phyloP scores from a whole-genome alignment of 2,888 invertebrate species.

The Pilophorus perplexus region DNA sequence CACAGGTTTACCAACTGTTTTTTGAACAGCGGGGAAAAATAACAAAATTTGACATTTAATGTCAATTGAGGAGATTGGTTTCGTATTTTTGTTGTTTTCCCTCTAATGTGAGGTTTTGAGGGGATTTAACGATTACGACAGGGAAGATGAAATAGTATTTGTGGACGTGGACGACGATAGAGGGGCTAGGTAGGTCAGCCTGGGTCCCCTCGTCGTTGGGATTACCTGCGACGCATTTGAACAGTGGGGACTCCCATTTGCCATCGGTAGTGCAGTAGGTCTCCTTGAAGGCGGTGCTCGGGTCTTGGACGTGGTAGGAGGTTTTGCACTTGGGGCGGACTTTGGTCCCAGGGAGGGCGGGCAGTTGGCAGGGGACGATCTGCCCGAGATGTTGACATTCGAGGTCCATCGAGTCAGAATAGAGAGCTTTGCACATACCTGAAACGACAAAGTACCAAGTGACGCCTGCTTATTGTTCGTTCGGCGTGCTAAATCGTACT shows the following conservation, averaged over 20 bases:
- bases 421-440: constrained; percentile 46
- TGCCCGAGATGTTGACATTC: constrained; percentile 43
- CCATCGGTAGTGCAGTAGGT: constrained; percentile 45
- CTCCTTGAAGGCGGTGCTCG: constrained; percentile 29
- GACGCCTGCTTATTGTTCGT: no score
- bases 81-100: constrained; percentile 35
- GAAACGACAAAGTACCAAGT: constrained; percentile 1
- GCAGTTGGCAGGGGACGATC: constrained; percentile 42
- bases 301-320: constrained; percentile 38
- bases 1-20: no score
- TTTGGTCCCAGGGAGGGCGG: constrained; percentile 44
- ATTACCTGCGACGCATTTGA: constrained; percentile 47
- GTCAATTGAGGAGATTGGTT: not conserved
- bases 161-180: constrained; percentile 2
- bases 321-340: constrained; percentile 43
- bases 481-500: no score
- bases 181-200: not conserved
- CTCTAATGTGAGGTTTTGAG: not conserved
- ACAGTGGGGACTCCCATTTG: constrained; percentile 45
- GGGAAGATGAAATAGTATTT: constrained; percentile 20
- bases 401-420: constrained; percentile 45
- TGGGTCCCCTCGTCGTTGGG: not conserved
- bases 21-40: no score
- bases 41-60: no score
- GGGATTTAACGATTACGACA: not conserved